A percentile compares a stretch with the other conserved stretches of the same genome.
Evolutionary conservation across 2,797 vertebrate genomes (phyloP).

Genomic region (Taeniopygia guttata): DNA sequence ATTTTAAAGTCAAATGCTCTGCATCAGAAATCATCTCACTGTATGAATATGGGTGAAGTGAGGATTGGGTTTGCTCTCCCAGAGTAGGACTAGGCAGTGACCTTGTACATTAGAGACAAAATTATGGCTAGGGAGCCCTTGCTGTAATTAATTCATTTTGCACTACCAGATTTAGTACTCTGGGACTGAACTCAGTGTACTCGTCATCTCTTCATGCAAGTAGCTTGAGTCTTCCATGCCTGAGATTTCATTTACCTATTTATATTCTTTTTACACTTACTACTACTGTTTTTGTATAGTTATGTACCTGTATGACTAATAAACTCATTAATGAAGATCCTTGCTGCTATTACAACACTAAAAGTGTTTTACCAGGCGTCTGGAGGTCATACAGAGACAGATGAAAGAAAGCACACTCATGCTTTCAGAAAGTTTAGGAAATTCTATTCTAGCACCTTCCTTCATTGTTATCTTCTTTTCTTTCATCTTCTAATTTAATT

Average conservation of each 20-base stretch:
- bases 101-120: not conserved
- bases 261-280: not conserved
- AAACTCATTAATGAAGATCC: not conserved
- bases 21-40: not conserved
- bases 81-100: not conserved
- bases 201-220: not conserved
- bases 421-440: not conserved
- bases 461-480: conserved; percentile 12
- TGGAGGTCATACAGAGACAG: not conserved
- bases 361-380: not conserved
- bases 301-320: not conserved
- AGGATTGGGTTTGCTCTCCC: not conserved
- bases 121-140: not conserved
- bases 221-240: not conserved
- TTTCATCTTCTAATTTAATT: conserved; percentile 20
- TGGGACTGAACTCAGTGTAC: not conserved
- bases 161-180: not conserved
- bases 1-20: not conserved
- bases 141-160: not conserved
- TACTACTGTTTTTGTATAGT: not conserved
- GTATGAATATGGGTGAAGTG: not conserved
- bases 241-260: not conserved
- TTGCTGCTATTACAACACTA: not conserved
- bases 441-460: not conserved
- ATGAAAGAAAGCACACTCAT: not conserved